These are phyloP conservation scores for Dipodomys ordii DNA, from an alignment of 2,113 vertebrate genomes.

Conservation along the genomic window DNA sequence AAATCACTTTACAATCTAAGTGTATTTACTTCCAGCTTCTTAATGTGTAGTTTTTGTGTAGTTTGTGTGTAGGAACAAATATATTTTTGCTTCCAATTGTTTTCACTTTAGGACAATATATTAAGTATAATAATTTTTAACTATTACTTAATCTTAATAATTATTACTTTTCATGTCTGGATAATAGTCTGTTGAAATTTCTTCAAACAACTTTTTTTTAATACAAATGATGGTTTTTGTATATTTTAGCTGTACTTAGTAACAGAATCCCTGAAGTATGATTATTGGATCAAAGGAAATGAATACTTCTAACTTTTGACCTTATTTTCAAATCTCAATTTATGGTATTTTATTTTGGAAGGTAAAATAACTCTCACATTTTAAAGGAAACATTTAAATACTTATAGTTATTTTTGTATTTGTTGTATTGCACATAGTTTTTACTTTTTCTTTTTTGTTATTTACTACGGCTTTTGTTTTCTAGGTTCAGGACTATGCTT, in stretches of 20 bases:
- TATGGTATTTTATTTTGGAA: not conserved
- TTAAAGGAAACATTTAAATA: not conserved
- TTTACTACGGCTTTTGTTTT: not conserved
- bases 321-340: conserved; percentile 28
- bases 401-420: not conserved
- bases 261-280: conserved; percentile 7
- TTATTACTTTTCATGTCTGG: conserved; percentile 38
- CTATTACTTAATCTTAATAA: not conserved
- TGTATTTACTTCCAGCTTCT: conserved; percentile 26
- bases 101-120: not conserved
- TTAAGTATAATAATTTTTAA: not conserved
- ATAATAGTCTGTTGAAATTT: not conserved
- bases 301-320: not conserved
- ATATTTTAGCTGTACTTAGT: conserved; percentile 13
- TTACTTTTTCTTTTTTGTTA: conserved; percentile 31
- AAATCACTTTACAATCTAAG: not conserved
- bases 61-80: not conserved
- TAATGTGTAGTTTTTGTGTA: not conserved
- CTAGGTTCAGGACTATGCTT: not conserved
- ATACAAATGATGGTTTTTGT: conserved; percentile 1
- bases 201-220: not conserved
- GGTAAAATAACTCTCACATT: not conserved
- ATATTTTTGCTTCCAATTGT: conserved; percentile 1
- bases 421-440: not conserved
- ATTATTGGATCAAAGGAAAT: conserved; percentile 48